Evolutionary conservation across 2,888 invertebrate genomes (phyloP), one percentile per base, ranked within the genome.

Genomic region (Phengaris alcon): DNA sequence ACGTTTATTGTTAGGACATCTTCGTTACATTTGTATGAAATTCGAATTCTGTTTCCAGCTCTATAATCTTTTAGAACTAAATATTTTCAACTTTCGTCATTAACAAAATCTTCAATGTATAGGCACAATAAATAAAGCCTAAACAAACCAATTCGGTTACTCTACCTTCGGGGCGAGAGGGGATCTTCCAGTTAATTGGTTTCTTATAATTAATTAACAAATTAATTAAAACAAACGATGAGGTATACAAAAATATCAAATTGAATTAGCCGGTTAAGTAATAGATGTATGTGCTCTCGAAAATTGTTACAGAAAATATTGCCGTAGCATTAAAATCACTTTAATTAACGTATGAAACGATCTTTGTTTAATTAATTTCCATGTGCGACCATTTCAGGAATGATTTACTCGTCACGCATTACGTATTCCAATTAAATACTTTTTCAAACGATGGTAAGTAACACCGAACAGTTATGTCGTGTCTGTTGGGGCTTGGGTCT

Each of bases 141-240:
- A 35, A 12, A 22, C 6, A 64, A 35, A 35, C 64, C 35, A 64
- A 64, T 35, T 35, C 6, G 12, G 64, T 35, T 10, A 64, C 35
- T 64, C 64, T 12, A 22, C 35, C 35, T 10, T 59, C 8, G 35
- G 3, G 2, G 13, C 13, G 12, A 10, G 35, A 64, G 5, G 22
- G 35, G 64, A 64, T 64, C 10, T 10, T 35, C 7, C 12, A 35
- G 22, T 3, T 64, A 64, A 64, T 64, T 64, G 35, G 64, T 64
- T 64, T 64, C 64, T 64, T 6, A 64, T 64, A 64, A 35, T 64
- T 64, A 64, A 35, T 64, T 64, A 64, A 12, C 35, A 35, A 64
- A 35, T 64, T 64, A 64, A 64, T 64, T 35, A 64, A 64, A 64
- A 64, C 35, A 64, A 64, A 64, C 35, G 64, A 5, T 35, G 64